Conservation (phyloP, 2,113 vertebrate species). For the Anser brachyrhynchus region DNA sequence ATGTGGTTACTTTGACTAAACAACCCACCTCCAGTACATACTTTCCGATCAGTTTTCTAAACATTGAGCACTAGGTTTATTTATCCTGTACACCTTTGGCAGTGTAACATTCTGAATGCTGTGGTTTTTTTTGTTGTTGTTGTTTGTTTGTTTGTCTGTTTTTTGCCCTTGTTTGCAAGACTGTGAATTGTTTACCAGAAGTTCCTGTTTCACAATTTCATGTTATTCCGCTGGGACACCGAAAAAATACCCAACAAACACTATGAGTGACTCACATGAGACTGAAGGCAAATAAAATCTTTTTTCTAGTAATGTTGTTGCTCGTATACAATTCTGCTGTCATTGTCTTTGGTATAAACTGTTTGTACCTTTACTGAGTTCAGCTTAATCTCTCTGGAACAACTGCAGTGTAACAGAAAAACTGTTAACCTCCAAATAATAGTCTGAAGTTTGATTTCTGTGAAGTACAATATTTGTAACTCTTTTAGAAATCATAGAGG, state of each 20-base stretch:
- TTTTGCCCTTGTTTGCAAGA: not conserved
- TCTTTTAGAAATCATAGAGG: not conserved
- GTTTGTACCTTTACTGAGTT: not conserved
- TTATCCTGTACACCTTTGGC: not conserved
- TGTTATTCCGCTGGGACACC: not conserved
- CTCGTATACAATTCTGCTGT: not conserved
- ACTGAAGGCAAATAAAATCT: not conserved
- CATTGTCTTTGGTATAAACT: not conserved
- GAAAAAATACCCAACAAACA: slow-evolving; percentile 11
- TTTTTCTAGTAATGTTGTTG: not conserved
- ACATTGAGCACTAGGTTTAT: not conserved
- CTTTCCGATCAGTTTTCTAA: not conserved
- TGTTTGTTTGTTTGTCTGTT: not conserved
- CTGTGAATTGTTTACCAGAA: not conserved
- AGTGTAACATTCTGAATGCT: not conserved
- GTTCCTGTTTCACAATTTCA: slow-evolving; percentile 25
- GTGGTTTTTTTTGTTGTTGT: not conserved
- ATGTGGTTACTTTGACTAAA: not conserved
- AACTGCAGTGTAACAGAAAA: not conserved
- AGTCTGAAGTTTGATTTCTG: not conserved
- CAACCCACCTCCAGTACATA: not conserved
- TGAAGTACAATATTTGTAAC: not conserved
- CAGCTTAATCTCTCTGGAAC: not conserved
- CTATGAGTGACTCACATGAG: not conserved
- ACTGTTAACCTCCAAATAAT: not conserved